Conservation (phyloP, 1,140 invertebrate species). For the Pantala flavescens region DNA sequence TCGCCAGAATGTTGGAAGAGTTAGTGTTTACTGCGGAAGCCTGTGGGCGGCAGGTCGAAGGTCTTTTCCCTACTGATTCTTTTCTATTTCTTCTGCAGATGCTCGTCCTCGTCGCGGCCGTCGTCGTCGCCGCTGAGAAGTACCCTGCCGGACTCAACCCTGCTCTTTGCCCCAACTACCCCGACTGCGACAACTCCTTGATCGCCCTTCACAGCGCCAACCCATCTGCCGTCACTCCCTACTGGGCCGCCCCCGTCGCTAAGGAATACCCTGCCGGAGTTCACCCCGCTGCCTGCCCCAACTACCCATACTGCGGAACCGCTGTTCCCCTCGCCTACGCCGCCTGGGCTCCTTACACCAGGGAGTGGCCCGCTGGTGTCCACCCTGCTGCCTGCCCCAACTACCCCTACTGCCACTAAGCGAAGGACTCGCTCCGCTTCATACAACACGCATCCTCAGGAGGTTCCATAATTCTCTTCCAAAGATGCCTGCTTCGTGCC, state of each 20-base stretch:
- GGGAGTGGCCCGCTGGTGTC: constrained; percentile 29
- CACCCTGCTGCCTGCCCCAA: constrained; percentile 22
- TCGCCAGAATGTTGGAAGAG: too few species aligned
- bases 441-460: not conserved
- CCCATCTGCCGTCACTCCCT: not conserved
- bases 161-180: constrained; percentile 17
- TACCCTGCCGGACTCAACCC: constrained; percentile 16
- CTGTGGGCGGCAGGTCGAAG: too few species aligned
- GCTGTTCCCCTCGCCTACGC: not conserved
- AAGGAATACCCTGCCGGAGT: constrained; percentile 40
- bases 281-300: constrained; percentile 42
- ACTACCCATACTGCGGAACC: constrained; percentile 46
- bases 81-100: not conserved
- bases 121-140: constrained; percentile 10
- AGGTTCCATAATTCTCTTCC: too few species aligned
- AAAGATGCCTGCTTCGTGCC: too few species aligned
- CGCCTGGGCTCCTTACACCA: not conserved
- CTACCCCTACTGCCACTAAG: constrained; percentile 24
- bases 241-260: constrained; percentile 12
- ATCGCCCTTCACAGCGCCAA: constrained; percentile 23
- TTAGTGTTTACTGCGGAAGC: too few species aligned
- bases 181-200: constrained; percentile 18
- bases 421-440: not conserved
- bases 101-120: constrained; percentile 12
- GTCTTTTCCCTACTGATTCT: not conserved